Evolutionary conservation across 2,797 vertebrate species (phyloP), one percentile per base, ranked within the genome.

Genomic region (Mormyrus proboscirostris): DNA sequence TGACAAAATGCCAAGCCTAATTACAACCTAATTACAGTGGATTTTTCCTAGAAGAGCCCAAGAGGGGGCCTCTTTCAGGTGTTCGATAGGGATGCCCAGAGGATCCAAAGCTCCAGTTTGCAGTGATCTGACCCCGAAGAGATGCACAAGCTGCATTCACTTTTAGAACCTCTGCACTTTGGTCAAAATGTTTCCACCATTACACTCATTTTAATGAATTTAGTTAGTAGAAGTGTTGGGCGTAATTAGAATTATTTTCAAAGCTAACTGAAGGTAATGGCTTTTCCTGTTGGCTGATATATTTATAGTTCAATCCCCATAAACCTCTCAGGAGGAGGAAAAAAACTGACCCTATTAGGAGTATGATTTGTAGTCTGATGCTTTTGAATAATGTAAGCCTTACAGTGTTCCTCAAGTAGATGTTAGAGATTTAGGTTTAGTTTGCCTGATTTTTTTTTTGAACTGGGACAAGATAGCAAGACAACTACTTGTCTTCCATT

Each of bases 321-420:
- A 51, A 86, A 53, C 14, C 84, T 55, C 50, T 25, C 47, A 19
- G 51, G 51, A 59, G 84, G 9, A 86, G 4, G 7, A 59, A 57
- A 57, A 16, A 33, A 53, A 57, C 10, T 86, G 88, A 76, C 62
- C 88, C 62, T 88, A 76, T 76, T 88, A 76, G 41, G 41, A 88
- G 65, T 88, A 62, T 41, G 88, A 76, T 76, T 88, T 73, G 47
- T 76, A 73, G 12, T 49, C 65, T 76, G 41, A 53, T 73, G 65
- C 22, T 50, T 47, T 49, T 62, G 8, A 88, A 76, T 59, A 86
- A 33, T 86, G 50, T 55, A 84, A 50, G 50, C 2, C 84, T 86
- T 86, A 86, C 29, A 51, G 53, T 86, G 29, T 57, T 86, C 5
- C 50, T 86, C 5, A 16, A 41, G 85, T 86, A 86, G 25, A 29